A percentile compares a stretch with the other conserved stretches of the same genome.
phyloP scores from a whole-genome alignment of 2,113 vertebrate genomes.

The Rattus rattus region DNA sequence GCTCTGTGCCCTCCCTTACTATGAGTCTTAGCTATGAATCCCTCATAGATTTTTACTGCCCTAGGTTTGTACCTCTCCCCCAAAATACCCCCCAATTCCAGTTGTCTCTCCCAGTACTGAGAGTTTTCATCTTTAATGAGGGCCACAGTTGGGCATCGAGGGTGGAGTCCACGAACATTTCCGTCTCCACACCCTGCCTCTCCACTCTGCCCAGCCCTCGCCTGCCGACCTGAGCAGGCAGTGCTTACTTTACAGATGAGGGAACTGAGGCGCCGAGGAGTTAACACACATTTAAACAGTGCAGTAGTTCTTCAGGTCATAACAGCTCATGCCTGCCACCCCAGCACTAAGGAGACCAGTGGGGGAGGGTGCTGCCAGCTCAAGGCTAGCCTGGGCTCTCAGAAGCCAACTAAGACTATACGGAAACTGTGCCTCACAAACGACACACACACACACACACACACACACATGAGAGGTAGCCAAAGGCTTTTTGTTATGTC shows the following conservation, averaged over 20 bases:
- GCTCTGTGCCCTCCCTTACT: too few relatives aligned
- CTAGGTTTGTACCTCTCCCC: background rate
- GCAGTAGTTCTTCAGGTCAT: background rate
- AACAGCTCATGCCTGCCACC: background rate
- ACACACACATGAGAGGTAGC: background rate
- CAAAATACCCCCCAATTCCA: background rate
- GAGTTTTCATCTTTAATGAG: conserved; percentile 19
- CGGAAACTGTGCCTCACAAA: background rate
- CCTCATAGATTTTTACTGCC: too few relatives aligned
- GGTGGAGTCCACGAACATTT: background rate
- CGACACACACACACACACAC: background rate
- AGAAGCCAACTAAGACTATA: background rate
- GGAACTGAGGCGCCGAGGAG: conserved; percentile 23
- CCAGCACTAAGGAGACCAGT: background rate
- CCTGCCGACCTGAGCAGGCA: background rate
- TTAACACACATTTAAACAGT: background rate
- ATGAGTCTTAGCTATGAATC: too few relatives aligned
- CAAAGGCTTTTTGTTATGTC: conserved; percentile 25
- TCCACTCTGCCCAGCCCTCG: background rate
- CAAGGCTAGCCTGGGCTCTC: background rate
- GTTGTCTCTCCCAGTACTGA: background rate
- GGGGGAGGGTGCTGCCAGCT: background rate
- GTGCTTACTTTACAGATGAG: conserved; percentile 14
- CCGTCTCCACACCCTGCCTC: background rate
- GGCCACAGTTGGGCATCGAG: background rate